Evolutionary conservation across 2,113 vertebrate species (phyloP), one percentile per base, ranked within the genome.

Genomic region (Grammomys dolichurus): DNA sequence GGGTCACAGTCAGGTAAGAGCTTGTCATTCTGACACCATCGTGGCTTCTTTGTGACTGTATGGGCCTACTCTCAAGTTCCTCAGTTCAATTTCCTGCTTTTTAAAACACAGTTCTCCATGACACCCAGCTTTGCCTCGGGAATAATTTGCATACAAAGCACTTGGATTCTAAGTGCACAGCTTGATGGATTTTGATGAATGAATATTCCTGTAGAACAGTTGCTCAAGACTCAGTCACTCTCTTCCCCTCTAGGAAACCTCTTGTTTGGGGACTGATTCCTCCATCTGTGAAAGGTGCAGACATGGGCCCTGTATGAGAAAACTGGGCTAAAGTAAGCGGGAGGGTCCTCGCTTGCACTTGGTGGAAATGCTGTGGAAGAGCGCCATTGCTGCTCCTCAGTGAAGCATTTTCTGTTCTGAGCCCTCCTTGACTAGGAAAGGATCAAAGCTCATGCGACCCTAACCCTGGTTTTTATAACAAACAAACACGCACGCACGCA

Each of bases 361-460:
- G 36, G 56, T 8, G 1, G 43, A 65, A 56, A 78, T 5, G 1
- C 36, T 3, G 4, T 7, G 3, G 19, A 73, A 46, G 46, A 40
- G 4, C 4, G 20, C 0, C 3, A 13, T 19, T 70, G 24, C 43
- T 17, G 46, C 0, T 20, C 33, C 51, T 43, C 12, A 3, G 7
- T 31, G 10, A 8, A 6, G 72, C 5, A 2, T 51, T 13, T 75
- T 8, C 20, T 81, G 10, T 26, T 82, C 10, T 24, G 20, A 51
- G 4, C 13, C 33, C 58, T 48, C 40, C 70, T 28, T 33, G n/a
- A 7, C 84, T 67, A 28, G 77, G 13, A n/a, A 82, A 48, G 58
- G 28, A 20, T 67, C 40, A 22, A 48, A 6, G 72, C 33, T 69
- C 22, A 19, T 40, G 73, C 7, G 11, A 87, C 40, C 54, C 28